These are phyloP conservation scores for Atopsyche davidsoni DNA, from an alignment of 1,140 invertebrate genomes.

Conservation along the genomic window DNA sequence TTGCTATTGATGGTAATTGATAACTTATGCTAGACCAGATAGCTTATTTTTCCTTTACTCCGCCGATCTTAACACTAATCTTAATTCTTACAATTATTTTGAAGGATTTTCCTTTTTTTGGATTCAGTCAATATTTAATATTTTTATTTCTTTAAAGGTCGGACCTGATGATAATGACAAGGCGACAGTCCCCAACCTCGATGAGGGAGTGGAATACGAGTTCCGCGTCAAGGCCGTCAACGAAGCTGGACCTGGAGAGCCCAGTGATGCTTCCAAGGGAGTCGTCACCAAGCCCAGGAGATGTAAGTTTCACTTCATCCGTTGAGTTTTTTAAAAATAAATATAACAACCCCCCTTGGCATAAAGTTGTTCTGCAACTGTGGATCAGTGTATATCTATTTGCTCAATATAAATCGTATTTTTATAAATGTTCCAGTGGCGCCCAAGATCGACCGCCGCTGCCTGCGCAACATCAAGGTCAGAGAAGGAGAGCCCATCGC, in stretches of 20 bases:
- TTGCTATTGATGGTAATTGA: too few relatives aligned
- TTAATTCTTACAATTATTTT: too few relatives aligned
- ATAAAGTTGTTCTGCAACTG: not conserved
- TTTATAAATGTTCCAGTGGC: conserved; percentile 60
- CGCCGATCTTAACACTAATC: too few relatives aligned
- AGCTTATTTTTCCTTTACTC: too few relatives aligned
- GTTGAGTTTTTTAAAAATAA: not conserved
- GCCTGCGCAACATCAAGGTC: conserved; percentile 68
- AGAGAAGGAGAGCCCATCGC: conserved; percentile 78
- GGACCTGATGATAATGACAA: conserved; percentile 66
- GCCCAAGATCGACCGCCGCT: conserved; percentile 84
- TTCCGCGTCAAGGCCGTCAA: conserved; percentile 81
- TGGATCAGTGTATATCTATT: conserved; percentile 7
- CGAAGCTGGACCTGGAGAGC: conserved; percentile 75
- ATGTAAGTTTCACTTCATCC: conserved; percentile 54
- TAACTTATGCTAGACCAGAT: too few relatives aligned
- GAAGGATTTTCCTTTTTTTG: not conserved
- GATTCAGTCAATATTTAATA: not conserved
- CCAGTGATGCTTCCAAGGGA: conserved; percentile 78
- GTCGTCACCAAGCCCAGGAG: conserved; percentile 79
- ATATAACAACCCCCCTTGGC: not conserved
- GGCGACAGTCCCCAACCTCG: conserved; percentile 69
- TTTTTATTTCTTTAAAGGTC: conserved; percentile 34
- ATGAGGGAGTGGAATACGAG: conserved; percentile 82
- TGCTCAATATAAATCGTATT: conserved; percentile 1